Percentiles rank a stretch among this genome's conserved stretches.
phyloP scores from a whole-genome alignment of 2,113 vertebrate species.

The Sphyrna mokarran region DNA sequence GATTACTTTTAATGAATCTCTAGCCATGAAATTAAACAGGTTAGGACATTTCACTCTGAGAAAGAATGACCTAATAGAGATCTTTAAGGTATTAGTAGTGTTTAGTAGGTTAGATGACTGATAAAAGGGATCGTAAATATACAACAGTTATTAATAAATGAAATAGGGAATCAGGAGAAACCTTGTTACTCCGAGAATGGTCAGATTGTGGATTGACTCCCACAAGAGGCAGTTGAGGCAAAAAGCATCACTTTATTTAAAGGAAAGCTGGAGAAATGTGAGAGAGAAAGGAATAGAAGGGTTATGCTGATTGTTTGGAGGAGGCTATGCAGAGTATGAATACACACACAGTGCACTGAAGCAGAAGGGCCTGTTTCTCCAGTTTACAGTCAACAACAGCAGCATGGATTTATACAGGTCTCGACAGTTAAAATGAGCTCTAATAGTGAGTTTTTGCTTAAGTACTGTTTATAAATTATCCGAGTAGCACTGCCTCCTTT shows the following conservation, averaged over 20 bases:
- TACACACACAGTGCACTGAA: neutral
- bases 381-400: neutral
- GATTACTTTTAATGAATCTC: neutral
- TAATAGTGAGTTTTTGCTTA: neutral
- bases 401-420: neutral
- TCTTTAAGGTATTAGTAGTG: neutral
- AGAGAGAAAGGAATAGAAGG: neutral
- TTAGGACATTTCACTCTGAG: neutral
- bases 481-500: no score
- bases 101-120: no score
- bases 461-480: neutral
- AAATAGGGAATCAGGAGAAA: no score
- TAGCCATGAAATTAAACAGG: neutral
- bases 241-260: neutral
- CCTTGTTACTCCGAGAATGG: neutral
- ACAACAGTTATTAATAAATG: no score
- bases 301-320: neutral
- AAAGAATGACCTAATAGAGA: neutral
- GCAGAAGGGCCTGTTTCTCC: neutral
- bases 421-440: neutral
- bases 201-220: neutral
- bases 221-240: neutral
- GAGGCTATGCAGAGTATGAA: neutral
- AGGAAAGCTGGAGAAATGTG: neutral
- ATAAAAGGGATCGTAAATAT: no score